phyloP scores from a whole-genome alignment of 2,797 vertebrate genomes.

The Zalophus californianus region DNA sequence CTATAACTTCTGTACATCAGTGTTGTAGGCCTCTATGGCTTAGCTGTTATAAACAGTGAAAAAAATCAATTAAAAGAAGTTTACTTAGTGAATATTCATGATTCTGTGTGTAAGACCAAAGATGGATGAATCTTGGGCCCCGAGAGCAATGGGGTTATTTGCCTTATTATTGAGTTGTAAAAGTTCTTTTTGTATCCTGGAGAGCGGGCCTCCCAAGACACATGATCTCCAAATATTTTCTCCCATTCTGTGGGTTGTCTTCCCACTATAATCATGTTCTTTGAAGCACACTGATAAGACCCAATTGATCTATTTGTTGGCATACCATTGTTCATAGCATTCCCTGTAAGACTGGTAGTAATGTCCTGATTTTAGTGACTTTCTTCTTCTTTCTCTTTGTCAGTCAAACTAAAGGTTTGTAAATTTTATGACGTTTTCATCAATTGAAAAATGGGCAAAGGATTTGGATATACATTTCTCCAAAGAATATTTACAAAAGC shows the following conservation, averaged over 20 bases:
- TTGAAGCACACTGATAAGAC: neutral
- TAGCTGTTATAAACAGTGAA: conserved; percentile 29
- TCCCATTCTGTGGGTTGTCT: neutral
- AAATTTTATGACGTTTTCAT: neutral
- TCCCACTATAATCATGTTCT: neutral
- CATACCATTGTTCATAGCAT: neutral
- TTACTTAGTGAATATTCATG: conserved; percentile 5
- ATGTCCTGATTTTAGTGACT: neutral
- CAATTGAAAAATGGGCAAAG: neutral
- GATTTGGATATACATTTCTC: neutral
- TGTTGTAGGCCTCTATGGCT: neutral
- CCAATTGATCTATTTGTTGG: neutral
- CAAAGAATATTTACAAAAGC: neutral
- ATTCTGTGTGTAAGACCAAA: neutral
- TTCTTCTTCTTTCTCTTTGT: neutral
- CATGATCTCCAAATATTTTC: neutral
- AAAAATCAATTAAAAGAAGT: conserved; percentile 37
- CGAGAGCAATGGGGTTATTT: neutral
- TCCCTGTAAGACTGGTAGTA: neutral
- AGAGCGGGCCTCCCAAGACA: neutral
- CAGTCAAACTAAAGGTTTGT: neutral
- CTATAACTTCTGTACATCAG: neutral
- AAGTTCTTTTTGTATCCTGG: neutral
- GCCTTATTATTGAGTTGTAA: neutral
- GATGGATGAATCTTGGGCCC: neutral